These are phyloP conservation scores for Crypturellus undulatus DNA, from an alignment of 2,113 vertebrate species.

Conservation along the genomic window DNA sequence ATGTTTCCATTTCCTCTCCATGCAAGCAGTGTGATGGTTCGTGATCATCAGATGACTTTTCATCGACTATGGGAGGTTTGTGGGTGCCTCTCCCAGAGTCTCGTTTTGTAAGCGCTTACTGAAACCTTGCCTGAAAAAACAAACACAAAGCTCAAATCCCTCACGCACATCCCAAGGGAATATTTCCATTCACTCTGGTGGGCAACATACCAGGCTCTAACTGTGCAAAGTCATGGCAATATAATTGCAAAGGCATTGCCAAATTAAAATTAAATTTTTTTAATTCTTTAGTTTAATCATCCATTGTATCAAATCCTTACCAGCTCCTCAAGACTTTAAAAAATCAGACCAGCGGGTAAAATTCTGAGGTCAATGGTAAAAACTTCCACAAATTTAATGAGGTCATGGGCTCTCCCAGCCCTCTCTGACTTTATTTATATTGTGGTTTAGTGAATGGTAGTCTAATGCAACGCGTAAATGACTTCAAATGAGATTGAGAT, in stretches of 20 bases:
- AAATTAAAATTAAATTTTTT: not conserved
- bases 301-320: not conserved
- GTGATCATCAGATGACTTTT: not conserved
- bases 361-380: not conserved
- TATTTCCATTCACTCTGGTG: not conserved
- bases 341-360: not conserved
- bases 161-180: not conserved
- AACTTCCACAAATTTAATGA: not conserved
- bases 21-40: rapidly evolving
- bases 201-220: not conserved
- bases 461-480: not conserved
- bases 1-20: not conserved
- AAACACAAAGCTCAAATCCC: not conserved
- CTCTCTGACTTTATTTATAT: not conserved
- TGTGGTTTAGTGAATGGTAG: not conserved
- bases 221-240: not conserved
- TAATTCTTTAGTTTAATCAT: not conserved
- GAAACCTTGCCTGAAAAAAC: conserved; percentile 23
- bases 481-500: not conserved
- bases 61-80: not conserved
- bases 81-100: not conserved
- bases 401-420: not conserved
- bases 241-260: not conserved
- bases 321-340: rapidly evolving
- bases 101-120: not conserved